phyloP scores from a whole-genome alignment of 2,888 invertebrate species.

The Agrenia bidenticulata region DNA sequence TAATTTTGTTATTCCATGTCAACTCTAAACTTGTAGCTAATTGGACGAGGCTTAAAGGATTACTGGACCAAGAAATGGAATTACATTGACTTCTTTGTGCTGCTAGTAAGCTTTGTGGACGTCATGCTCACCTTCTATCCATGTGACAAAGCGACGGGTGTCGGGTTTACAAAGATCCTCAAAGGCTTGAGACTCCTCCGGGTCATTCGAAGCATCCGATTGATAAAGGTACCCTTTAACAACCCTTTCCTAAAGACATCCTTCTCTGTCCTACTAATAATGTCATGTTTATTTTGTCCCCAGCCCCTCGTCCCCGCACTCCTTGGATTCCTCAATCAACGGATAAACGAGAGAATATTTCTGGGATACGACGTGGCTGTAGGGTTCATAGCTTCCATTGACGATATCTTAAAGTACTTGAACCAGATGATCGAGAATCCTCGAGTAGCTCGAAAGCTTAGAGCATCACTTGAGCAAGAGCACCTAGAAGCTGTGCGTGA shows the following conservation, averaged over 20 bases:
- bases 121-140: slow-evolving; percentile 54
- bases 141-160: background rate
- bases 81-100: slow-evolving; percentile 62
- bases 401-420: slow-evolving; percentile 63
- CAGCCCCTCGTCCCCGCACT: slow-evolving; percentile 60
- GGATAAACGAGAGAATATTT: slow-evolving; percentile 63
- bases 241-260: too few species aligned
- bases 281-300: too few species aligned
- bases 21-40: too few species aligned
- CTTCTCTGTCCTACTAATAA: too few species aligned
- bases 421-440: slow-evolving; percentile 60
- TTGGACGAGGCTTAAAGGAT: slow-evolving; percentile 37
- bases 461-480: slow-evolving; percentile 51
- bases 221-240: slow-evolving; percentile 56
- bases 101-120: slow-evolving; percentile 55
- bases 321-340: slow-evolving; percentile 61
- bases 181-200: slow-evolving; percentile 59
- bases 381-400: slow-evolving; percentile 65
- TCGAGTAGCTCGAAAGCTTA: slow-evolving; percentile 55
- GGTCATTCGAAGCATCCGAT: slow-evolving; percentile 58
- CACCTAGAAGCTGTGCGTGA: slow-evolving; percentile 61
- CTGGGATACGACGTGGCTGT: slow-evolving; percentile 66
- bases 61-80: slow-evolving; percentile 63
- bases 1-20: too few species aligned
- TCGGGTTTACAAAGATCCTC: slow-evolving; percentile 59